Conservation (phyloP, 2,888 invertebrate species). For the Ischnura elegans region DNA sequence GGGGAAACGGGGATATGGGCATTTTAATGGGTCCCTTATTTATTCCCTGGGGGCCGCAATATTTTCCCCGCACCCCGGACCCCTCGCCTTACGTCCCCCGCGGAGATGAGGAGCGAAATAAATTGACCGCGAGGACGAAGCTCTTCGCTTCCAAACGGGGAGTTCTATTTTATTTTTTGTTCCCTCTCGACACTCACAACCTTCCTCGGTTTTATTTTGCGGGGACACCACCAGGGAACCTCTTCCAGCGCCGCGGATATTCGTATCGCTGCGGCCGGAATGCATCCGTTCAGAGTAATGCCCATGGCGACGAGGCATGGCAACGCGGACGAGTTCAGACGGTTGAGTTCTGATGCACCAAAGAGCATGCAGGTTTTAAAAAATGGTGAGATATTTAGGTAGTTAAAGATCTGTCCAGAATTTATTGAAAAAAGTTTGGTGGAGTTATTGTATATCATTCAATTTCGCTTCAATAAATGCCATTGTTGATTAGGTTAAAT, state of each 20-base stretch:
- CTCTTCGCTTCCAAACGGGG: neutral
- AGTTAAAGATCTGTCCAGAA: too few species aligned
- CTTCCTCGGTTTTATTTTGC: neutral
- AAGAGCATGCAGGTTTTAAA: neutral
- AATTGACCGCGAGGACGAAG: neutral
- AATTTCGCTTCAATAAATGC: too few species aligned
- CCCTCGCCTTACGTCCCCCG: neutral
- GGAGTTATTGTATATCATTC: too few species aligned
- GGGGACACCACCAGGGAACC: neutral
- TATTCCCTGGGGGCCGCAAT: neutral
- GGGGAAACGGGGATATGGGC: neutral
- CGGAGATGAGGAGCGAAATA: neutral
- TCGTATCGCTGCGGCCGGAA: too few species aligned
- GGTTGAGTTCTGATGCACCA: neutral
- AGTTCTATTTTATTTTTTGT: conserved; percentile 16
- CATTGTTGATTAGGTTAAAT: too few species aligned
- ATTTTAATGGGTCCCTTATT: neutral
- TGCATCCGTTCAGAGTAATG: too few species aligned
- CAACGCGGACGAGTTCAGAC: neutral
- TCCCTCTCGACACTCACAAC: neutral
- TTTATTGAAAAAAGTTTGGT: too few species aligned
- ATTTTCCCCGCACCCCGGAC: neutral
- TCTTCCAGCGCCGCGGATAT: neutral
- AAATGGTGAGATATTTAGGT: neutral
- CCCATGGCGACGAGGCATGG: too few species aligned